Percentiles rank a stretch among this genome's conserved stretches.
Evolutionary conservation across 2,888 invertebrate genomes (phyloP).

Genomic region (Chloroclysta siterata): DNA sequence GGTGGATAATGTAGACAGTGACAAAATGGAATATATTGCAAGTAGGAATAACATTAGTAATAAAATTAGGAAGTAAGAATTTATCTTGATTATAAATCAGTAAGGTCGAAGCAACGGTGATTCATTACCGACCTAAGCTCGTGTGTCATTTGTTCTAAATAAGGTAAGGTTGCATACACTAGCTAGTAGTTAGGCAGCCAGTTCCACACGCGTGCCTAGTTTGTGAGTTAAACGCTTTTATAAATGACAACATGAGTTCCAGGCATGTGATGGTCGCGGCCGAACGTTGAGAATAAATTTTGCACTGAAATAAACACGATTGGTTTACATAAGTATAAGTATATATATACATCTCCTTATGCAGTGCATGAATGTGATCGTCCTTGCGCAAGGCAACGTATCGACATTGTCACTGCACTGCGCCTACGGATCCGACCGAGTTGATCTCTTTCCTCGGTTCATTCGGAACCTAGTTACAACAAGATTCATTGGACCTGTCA

Average conservation of each 20-base stretch:
- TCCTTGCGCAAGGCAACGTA: conserved; percentile 69
- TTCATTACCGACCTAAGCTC: conserved; percentile 34
- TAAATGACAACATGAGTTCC: conserved; percentile 27
- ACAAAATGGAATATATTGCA: not conserved
- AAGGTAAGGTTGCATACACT: conserved; percentile 35
- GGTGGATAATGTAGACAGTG: too few relatives aligned
- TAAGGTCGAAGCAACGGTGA: conserved; percentile 30
- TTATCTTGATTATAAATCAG: conserved; percentile 18
- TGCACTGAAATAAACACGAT: conserved; percentile 35
- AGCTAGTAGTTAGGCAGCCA: conserved; percentile 15
- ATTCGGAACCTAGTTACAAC: conserved; percentile 55
- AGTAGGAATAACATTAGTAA: conserved; percentile 3
- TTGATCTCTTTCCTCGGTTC: conserved; percentile 58
- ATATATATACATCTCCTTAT: conserved; percentile 14
- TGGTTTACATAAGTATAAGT: conserved; percentile 15
- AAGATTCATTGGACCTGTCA: conserved; percentile 49
- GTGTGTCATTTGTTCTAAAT: conserved; percentile 34
- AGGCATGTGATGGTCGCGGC: conserved; percentile 32
- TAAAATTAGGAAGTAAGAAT: conserved; percentile 3
- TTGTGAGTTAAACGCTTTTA: conserved; percentile 34
- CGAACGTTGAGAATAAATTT: conserved; percentile 24
- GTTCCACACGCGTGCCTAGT: conserved; percentile 30
- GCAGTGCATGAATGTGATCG: conserved; percentile 69
- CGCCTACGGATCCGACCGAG: conserved; percentile 59
- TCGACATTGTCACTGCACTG: conserved; percentile 51